These are phyloP conservation scores for Conomelus anceps DNA, from an alignment of 2,888 invertebrate species.

Conservation along the genomic window DNA sequence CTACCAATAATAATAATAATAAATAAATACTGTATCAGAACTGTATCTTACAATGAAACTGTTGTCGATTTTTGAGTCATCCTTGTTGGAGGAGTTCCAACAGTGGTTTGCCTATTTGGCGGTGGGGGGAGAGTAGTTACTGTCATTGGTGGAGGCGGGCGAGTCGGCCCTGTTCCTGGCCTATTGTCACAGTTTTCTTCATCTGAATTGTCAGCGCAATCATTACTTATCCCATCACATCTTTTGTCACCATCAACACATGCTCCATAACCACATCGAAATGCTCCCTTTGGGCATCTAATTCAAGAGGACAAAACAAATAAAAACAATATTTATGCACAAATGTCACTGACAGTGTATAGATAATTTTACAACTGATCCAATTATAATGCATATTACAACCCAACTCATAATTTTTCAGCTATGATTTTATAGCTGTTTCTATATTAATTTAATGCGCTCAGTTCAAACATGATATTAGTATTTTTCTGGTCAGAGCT, in stretches of 20 bases:
- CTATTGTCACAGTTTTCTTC: slow-evolving; percentile 18
- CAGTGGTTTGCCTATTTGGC: neutral
- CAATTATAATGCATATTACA: no score
- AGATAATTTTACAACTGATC: no score
- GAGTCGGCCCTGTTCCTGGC: neutral
- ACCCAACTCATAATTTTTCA: no score
- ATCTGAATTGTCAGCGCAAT: slow-evolving; percentile 35
- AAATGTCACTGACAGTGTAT: no score
- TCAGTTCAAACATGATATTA: no score
- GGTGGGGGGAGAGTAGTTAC: neutral
- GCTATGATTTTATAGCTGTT: no score
- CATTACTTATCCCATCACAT: slow-evolving; percentile 32
- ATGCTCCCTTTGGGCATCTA: slow-evolving; percentile 30
- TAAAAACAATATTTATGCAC: no score
- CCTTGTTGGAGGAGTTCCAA: neutral
- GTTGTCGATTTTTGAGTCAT: neutral
- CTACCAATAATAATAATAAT: no score
- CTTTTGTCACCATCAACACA: slow-evolving; percentile 27
- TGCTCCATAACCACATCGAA: slow-evolving; percentile 34
- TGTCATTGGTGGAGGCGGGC: neutral
- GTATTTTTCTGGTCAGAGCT: no score
- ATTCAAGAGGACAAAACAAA: neutral
- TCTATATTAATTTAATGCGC: no score
- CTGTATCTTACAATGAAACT: neutral
- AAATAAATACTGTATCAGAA: no score